Percentiles rank a stretch among this genome's conserved stretches.
These are phyloP conservation scores for Poeciliopsis prolifica DNA, from an alignment of 2,113 vertebrate species.

Conservation along the genomic window DNA sequence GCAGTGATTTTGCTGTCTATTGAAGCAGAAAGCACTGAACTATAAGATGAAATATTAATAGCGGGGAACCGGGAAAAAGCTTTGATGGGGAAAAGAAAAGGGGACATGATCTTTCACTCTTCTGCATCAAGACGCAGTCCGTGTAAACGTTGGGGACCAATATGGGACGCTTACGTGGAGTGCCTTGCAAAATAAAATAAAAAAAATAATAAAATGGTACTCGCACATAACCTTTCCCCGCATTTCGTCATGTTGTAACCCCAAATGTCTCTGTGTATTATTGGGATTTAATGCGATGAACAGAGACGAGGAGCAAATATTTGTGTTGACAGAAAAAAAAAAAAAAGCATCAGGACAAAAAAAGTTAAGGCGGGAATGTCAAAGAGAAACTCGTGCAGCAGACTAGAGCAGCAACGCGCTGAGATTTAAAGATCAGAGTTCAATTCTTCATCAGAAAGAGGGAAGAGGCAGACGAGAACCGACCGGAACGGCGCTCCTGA, in stretches of 20 bases:
- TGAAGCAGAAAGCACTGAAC: constrained; percentile 78
- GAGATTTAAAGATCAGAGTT: too few relatives aligned
- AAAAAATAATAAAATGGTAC: neutral
- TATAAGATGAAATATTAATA: constrained; percentile 81
- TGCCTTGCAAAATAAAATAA: neutral
- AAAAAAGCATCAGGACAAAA: too few relatives aligned
- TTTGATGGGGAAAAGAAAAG: constrained; percentile 51
- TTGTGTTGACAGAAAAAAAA: neutral
- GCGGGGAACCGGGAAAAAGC: constrained; percentile 62
- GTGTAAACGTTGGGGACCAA: constrained; percentile 42
- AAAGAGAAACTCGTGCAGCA: too few relatives aligned
- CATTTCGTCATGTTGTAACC: neutral
- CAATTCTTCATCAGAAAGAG: too few relatives aligned
- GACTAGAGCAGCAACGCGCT: too few relatives aligned
- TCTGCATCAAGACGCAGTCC: constrained; percentile 49
- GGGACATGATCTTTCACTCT: constrained; percentile 71
- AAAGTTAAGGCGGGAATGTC: too few relatives aligned
- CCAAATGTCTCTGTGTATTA: neutral
- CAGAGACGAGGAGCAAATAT: neutral
- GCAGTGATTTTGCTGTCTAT: constrained; percentile 78
- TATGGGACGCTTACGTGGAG: constrained; percentile 25
- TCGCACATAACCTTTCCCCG: neutral
- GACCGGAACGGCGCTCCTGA: too few relatives aligned
- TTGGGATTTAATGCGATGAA: neutral
- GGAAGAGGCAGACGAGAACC: neutral